Conservation (phyloP, 2,888 invertebrate species). For the Chymomyza amoena region DNA sequence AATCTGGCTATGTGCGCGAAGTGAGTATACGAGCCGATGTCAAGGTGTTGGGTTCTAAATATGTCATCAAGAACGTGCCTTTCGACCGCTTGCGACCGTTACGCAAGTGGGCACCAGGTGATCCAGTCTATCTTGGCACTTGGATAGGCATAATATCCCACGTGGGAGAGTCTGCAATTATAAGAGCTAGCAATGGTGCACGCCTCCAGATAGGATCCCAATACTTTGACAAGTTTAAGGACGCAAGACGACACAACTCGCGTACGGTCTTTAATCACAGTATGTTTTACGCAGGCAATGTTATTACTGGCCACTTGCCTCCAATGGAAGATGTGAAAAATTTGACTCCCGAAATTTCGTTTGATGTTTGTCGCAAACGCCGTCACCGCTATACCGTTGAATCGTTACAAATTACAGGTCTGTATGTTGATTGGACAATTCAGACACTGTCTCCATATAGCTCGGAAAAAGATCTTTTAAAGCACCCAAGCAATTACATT, state of each 20-base stretch:
- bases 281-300: constrained; percentile 86
- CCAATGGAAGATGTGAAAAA: constrained; percentile 89
- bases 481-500: constrained; percentile 85
- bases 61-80: constrained; percentile 89
- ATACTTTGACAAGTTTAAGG: constrained; percentile 85
- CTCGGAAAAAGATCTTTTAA: constrained; percentile 79
- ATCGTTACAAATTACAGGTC: constrained; percentile 88
- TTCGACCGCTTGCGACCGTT: constrained; percentile 88
- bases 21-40: constrained; percentile 92
- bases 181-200: constrained; percentile 79
- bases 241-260: constrained; percentile 85
- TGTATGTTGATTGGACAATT: constrained; percentile 93
- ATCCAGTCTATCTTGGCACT: constrained; percentile 91
- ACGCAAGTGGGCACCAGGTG: constrained; percentile 87
- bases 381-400: constrained; percentile 87
- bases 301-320: constrained; percentile 86
- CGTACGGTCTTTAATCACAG: constrained; percentile 79
- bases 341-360: constrained; percentile 87
- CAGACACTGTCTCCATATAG: constrained; percentile 82
- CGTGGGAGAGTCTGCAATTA: constrained; percentile 74
- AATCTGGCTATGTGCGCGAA: constrained; percentile 93
- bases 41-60: constrained; percentile 92
- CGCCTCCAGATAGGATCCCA: constrained; percentile 80
- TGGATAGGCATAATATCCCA: constrained; percentile 89
- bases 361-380: constrained; percentile 83